Conservation (phyloP, 2,113 vertebrate genomes). For the Boleophthalmus pectinirostris region DNA sequence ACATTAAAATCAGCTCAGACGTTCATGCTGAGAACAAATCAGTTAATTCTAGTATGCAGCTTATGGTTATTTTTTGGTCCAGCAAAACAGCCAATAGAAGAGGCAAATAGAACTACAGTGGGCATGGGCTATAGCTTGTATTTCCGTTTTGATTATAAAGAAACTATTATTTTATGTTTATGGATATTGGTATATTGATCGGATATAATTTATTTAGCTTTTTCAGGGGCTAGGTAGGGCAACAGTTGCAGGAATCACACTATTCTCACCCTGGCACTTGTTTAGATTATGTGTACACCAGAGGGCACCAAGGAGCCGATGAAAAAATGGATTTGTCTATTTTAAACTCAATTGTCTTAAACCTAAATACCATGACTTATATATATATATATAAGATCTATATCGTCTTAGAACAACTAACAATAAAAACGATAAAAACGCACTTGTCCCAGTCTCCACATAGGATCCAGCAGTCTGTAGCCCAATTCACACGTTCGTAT, state of each 20-base stretch:
- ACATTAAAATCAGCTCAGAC: not conserved
- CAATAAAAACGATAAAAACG: not conserved
- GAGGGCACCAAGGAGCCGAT: constrained; percentile 52
- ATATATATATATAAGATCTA: too few relatives aligned
- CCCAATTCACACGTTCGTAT: not conserved
- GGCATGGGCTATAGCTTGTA: too few relatives aligned
- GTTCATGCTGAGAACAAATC: not conserved
- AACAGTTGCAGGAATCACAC: too few relatives aligned
- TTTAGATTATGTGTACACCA: constrained; percentile 40
- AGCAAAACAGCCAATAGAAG: not conserved
- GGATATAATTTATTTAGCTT: too few relatives aligned
- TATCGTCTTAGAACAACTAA: not conserved
- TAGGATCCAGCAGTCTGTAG: not conserved
- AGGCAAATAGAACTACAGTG: too few relatives aligned
- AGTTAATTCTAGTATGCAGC: not conserved
- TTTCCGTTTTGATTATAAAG: too few relatives aligned
- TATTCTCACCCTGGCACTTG: not conserved
- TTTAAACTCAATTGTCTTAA: not conserved
- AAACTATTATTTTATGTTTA: not conserved
- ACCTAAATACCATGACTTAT: not conserved
- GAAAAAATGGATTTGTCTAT: not conserved
- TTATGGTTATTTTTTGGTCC: not conserved
- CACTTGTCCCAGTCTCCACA: not conserved
- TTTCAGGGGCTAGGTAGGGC: too few relatives aligned
- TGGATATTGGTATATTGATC: not conserved